phyloP scores from a whole-genome alignment of 35 echinoderm and acorn worm species.

The Eucidaris tribuloides region DNA sequence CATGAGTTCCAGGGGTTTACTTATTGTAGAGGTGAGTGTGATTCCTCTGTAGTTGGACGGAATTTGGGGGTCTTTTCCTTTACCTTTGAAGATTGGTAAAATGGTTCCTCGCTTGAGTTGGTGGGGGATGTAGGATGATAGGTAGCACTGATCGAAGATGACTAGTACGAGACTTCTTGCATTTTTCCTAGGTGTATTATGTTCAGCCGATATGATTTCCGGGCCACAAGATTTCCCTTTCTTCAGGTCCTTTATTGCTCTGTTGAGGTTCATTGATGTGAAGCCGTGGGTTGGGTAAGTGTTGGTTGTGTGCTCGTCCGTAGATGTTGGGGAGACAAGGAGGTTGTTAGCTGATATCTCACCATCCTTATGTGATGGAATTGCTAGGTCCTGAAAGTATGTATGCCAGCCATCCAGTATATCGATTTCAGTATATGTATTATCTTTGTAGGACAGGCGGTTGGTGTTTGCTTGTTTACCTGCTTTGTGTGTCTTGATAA shows the following conservation, averaged over 20 bases:
- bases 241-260: not conserved
- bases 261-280: not conserved
- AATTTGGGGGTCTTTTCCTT: not conserved
- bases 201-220: not conserved
- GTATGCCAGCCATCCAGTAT: not conserved
- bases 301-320: not conserved
- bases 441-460: too few relatives aligned
- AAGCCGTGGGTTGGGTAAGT: too few relatives aligned
- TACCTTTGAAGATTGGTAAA: not conserved
- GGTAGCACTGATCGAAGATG: not conserved
- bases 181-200: not conserved
- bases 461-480: too few relatives aligned
- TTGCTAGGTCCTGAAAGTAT: not conserved
- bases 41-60: constrained; percentile 8
- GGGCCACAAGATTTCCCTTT: not conserved
- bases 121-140: not conserved
- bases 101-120: not conserved
- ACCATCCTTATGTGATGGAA: not conserved
- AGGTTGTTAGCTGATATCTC: not conserved
- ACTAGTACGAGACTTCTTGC: not conserved
- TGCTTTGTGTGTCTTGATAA: too few relatives aligned
- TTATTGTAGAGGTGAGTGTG: not conserved
- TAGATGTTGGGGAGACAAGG: not conserved
- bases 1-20: too few relatives aligned
- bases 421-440: too few relatives aligned